Evolutionary conservation across 1,140 invertebrate genomes (phyloP).

Genomic region (Babylonia areolata): DNA sequence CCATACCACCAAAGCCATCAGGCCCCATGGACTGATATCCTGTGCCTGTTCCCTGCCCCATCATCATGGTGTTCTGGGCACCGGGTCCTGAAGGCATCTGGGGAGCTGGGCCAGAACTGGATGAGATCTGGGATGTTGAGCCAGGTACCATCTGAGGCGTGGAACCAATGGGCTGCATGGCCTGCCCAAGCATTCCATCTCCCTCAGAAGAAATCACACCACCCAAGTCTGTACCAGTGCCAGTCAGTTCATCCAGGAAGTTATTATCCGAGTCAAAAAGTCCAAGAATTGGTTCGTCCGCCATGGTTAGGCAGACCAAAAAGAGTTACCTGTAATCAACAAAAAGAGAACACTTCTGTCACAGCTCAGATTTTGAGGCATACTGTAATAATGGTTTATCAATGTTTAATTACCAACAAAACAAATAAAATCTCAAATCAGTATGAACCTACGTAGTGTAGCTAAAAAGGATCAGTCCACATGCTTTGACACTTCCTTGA

Average conservation of each 20-base stretch:
- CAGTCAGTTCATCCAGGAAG: constrained; percentile 66
- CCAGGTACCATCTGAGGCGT: constrained; percentile 38
- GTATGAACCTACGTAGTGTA: no score
- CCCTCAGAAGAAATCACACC: constrained; percentile 38
- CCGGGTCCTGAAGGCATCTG: constrained; percentile 7
- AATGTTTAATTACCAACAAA: no score
- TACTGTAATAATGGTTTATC: no score
- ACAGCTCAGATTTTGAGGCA: no score
- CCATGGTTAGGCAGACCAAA: constrained; percentile 52
- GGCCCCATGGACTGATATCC: constrained; percentile 24
- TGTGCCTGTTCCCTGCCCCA: constrained; percentile 27
- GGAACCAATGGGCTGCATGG: constrained; percentile 30
- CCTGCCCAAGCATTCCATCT: constrained; percentile 36
- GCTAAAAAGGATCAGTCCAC: no score
- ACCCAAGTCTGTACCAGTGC: constrained; percentile 32
- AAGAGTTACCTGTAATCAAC: constrained; percentile 11
- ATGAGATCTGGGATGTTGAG: background rate
- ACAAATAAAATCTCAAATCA: no score
- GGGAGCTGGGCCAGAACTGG: background rate
- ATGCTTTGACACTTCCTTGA: no score
- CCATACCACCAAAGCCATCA: constrained; percentile 38
- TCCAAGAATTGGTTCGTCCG: constrained; percentile 65
- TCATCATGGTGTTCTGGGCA: constrained; percentile 31
- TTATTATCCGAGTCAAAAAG: constrained; percentile 66
- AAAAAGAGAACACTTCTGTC: no score